Conservation (phyloP, 2,888 invertebrate species). For the Caradrina kadenii region DNA sequence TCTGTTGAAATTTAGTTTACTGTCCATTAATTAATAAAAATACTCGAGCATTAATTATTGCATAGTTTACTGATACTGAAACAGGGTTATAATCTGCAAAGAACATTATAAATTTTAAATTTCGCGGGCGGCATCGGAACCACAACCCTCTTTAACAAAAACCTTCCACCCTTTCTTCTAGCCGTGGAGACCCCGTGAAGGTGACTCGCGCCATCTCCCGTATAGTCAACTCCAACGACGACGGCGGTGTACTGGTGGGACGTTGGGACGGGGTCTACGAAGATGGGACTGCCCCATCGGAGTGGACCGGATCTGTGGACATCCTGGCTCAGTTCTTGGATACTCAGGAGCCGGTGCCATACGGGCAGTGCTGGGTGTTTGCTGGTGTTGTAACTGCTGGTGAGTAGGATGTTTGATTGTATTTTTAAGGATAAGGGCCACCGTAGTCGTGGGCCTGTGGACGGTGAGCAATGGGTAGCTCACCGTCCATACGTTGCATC, state of each 20-base stretch:
- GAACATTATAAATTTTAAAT: no score
- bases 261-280: conserved; percentile 94
- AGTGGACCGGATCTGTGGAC: conserved; percentile 95
- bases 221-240: conserved; percentile 94
- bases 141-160: not conserved
- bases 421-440: not conserved
- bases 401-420: conserved; percentile 66
- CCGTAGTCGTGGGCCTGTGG: no score
- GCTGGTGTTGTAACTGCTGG: conserved; percentile 95
- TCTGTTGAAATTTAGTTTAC: no score
- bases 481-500: no score
- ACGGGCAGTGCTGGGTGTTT: conserved; percentile 97
- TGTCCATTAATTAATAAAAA: no score
- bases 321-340: conserved; percentile 93
- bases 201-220: conserved; percentile 93
- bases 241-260: conserved; percentile 93
- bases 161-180: conserved; percentile 52
- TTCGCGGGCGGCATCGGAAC: no score
- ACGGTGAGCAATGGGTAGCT: no score
- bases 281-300: conserved; percentile 94
- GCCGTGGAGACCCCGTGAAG: conserved; percentile 93
- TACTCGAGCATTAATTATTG: no score
- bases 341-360: conserved; percentile 92
- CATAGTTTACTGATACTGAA: no score
- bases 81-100: no score